Conservation (phyloP, 2,888 invertebrate species). For the Halocaridina rubra region DNA sequence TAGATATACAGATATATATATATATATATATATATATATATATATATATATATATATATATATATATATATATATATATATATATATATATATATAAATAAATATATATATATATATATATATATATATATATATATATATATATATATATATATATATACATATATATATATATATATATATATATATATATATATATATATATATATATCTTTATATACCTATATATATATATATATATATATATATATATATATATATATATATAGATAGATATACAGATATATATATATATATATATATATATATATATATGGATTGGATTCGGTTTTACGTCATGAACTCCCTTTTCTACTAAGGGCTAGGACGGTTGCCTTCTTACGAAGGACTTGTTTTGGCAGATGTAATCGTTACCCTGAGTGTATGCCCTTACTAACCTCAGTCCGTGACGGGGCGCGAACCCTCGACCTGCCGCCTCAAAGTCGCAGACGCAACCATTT, state of each 20-base stretch:
- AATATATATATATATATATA: not conserved
- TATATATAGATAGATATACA: not conserved
- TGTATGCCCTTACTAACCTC: too few relatives aligned
- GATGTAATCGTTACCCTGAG: too few relatives aligned
- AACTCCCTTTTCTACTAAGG: too few relatives aligned
- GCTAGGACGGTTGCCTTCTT: too few relatives aligned
- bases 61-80: slow-evolving; percentile 31
- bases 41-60: not conserved
- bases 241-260: not conserved
- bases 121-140: not conserved
- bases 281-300: not conserved
- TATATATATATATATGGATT: not conserved
- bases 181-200: slow-evolving; percentile 12
- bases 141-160: slow-evolving; percentile 1
- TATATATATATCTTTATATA: not conserved
- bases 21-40: not conserved
- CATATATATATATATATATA: slow-evolving; percentile 30
- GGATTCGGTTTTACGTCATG: too few relatives aligned
- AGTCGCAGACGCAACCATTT: too few relatives aligned
- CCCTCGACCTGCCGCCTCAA: too few relatives aligned
- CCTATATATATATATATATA: not conserved
- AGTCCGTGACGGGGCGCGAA: too few relatives aligned
- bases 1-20: not conserved
- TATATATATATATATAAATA: slow-evolving; percentile 22
- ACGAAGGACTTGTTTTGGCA: too few relatives aligned